Conservation (phyloP, 2,113 vertebrate genomes). For the Setophaga coronata region DNA sequence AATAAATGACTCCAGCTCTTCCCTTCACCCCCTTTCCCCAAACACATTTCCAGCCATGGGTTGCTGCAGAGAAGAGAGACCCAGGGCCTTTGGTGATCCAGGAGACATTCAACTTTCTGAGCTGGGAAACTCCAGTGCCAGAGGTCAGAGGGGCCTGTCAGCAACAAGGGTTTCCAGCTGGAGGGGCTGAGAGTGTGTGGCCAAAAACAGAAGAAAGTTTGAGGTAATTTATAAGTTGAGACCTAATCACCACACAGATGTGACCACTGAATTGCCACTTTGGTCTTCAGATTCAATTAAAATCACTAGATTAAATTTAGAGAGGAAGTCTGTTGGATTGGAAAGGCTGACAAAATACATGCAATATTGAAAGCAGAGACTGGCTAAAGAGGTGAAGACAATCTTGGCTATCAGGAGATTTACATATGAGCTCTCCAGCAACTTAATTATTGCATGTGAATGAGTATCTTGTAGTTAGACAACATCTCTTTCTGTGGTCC, state of each 20-base stretch:
- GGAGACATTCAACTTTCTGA: background rate
- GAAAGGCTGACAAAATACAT: background rate
- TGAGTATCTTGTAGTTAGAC: background rate
- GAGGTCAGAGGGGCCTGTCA: background rate
- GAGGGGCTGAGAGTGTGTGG: background rate
- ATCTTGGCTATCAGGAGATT: background rate
- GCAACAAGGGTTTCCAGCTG: background rate
- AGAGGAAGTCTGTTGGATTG: background rate
- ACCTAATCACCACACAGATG: background rate
- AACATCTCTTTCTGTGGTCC: background rate
- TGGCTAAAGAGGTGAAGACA: background rate
- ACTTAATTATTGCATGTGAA: background rate
- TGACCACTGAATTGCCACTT: background rate
- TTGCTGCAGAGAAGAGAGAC: background rate
- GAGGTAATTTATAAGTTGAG: background rate
- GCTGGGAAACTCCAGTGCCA: background rate
- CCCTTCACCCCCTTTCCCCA: background rate
- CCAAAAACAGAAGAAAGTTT: background rate
- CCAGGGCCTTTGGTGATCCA: background rate
- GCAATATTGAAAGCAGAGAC: background rate
- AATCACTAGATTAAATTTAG: background rate
- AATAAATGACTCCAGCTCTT: background rate
- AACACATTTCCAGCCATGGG: background rate
- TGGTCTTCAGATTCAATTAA: constrained; percentile 19
- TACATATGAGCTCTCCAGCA: background rate